Evolutionary conservation across 2,113 vertebrate genomes (phyloP).

Genomic region (Thermophis baileyi): DNA sequence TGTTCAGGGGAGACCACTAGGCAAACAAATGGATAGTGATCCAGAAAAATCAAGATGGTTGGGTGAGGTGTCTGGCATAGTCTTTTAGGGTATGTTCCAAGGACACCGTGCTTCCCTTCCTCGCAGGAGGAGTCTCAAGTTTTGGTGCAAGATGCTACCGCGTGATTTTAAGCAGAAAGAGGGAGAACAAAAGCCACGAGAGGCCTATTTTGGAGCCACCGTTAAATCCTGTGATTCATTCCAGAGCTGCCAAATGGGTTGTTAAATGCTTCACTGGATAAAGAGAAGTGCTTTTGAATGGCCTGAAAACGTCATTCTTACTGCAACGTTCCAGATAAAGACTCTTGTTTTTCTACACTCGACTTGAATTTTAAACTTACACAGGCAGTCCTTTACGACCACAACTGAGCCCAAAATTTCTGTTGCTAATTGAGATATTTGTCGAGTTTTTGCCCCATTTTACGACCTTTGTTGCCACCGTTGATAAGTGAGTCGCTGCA

Average conservation of each 20-base stretch:
- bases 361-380: background rate
- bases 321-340: background rate
- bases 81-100: background rate
- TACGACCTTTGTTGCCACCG: background rate
- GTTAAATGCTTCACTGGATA: background rate
- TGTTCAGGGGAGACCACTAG: background rate
- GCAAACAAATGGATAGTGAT: background rate
- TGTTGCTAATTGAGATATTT: background rate
- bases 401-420: background rate
- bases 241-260: background rate
- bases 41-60: background rate
- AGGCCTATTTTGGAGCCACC: background rate
- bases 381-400: background rate
- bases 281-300: background rate
- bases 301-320: background rate
- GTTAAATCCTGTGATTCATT: background rate
- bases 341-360: background rate
- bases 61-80: background rate
- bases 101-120: background rate
- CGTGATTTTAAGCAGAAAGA: background rate
- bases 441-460: background rate
- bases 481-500: background rate
- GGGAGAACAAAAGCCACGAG: background rate
- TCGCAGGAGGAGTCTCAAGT: background rate
- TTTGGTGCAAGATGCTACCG: background rate